Conservation (phyloP, 2,113 vertebrate species). For the Sylvilagus bachmani region DNA sequence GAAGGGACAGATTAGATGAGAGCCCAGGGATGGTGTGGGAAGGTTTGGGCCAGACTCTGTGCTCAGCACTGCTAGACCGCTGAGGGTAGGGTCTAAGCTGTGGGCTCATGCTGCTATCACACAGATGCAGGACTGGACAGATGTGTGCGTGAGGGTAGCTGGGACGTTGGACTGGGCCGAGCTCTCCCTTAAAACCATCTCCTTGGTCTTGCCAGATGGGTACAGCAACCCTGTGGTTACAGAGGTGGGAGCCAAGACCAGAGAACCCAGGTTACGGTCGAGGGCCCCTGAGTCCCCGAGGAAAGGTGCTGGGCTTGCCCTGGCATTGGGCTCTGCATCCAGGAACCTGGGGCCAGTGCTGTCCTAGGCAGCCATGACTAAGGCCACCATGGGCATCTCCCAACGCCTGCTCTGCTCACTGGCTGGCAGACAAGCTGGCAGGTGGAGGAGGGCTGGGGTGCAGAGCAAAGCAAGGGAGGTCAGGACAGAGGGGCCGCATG, state of each 20-base stretch:
- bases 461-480: not conserved
- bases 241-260: not conserved
- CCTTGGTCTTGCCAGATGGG: not conserved
- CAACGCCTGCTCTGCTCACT: not conserved
- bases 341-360: not conserved
- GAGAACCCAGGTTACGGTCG: not conserved
- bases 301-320: not conserved
- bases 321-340: rapidly evolving
- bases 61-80: not conserved
- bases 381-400: not conserved
- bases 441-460: rapidly evolving
- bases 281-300: not conserved
- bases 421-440: not conserved
- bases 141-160: too few species aligned
- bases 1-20: not conserved
- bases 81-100: not conserved
- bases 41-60: not conserved
- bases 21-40: not conserved
- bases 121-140: not conserved
- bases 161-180: not conserved
- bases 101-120: not conserved
- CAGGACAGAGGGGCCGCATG: not conserved
- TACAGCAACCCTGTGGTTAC: too few species aligned
- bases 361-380: not conserved
- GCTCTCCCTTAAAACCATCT: not conserved